Base-by-base conservation (phyloP, 2,888 invertebrate species). In the Eupithecia insigniata region DNA sequence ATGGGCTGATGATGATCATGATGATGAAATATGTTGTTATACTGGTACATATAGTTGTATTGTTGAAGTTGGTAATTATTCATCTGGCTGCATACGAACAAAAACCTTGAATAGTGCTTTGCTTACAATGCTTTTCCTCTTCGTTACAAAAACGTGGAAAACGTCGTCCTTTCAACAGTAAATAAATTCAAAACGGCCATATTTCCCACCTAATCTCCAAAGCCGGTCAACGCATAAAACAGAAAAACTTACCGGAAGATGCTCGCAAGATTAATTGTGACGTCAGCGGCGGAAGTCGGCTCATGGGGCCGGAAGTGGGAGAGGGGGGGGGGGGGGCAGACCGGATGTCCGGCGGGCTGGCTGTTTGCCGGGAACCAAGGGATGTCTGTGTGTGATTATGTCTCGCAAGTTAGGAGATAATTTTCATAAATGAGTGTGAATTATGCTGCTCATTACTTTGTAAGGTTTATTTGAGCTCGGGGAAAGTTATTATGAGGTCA, bases 311-410 rank as follows among this genome's bases (percentile, higher is more conserved):
- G 81, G 82, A 77, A 74, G 80, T 69, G 73, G 76, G 75, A 75
- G 80, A 62, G 78, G 82, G 79, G 80, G 80, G 83, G 80, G 34
- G 78, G 82, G 79, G 80, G 80, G 83, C 82, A 85, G 84, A 84
- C 88, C 91, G 90, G 90, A 90, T 75, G 83, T 90, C 91, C 90
- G 90, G 87, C 83, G 84, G 81, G 83, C 84, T 82, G 81, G 79
- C 83, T 83, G 86, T 84, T 84, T 84, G 83, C 85, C 78, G 78
- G 77, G 78, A 75, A 76, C 79, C 76, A 74, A 73, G 78, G 79
- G 78, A 74, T 76, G 79, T 72, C 78, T 78, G 76, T 76, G 72
- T 79, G 77, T 79, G 78, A 78, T 79, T 79, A 79, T 72, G 77
- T 78, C 79, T 79, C 78, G 71, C 67, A 77, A 79, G 77, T 79